These are phyloP conservation scores for Lasioglossum baleicum DNA, from an alignment of 1,140 invertebrate species.

Conservation along the genomic window DNA sequence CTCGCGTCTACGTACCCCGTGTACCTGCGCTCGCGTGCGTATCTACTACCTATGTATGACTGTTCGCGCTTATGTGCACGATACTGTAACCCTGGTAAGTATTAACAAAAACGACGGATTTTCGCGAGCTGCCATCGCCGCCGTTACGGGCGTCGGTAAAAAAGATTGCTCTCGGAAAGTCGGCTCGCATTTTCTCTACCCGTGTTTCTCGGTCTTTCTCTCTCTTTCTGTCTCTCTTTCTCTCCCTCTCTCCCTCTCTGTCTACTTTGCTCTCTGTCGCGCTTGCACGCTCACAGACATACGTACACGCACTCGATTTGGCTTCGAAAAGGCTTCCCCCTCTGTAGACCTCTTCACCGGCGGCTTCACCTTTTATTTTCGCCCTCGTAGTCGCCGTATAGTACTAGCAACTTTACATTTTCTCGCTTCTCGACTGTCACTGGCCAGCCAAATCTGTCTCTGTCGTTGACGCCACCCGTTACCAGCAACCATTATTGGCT, in stretches of 20 bases:
- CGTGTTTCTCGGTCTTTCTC: background rate
- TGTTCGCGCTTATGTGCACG: constrained; percentile 35
- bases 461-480: background rate
- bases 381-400: background rate
- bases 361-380: background rate
- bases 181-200: background rate
- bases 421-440: constrained; percentile 20
- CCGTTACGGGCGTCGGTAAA: constrained; percentile 7
- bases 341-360: background rate
- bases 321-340: constrained; percentile 29
- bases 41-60: constrained; percentile 11
- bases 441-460: constrained; percentile 7
- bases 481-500: background rate
- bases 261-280: too few relatives aligned
- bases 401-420: constrained; percentile 45
- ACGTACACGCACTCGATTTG: constrained; percentile 26
- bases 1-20: constrained; percentile 14
- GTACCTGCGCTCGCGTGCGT: constrained; percentile 11
- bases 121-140: background rate
- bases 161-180: constrained; percentile 26
- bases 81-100: constrained; percentile 50
- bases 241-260: too few relatives aligned
- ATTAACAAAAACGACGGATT: constrained; percentile 43
- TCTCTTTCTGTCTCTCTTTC: background rate
- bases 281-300: too few relatives aligned